A percentile compares a stretch with the other conserved stretches of the same genome.
Evolutionary conservation across 2,797 vertebrate genomes (phyloP).

Genomic region (Scolopax rusticola): DNA sequence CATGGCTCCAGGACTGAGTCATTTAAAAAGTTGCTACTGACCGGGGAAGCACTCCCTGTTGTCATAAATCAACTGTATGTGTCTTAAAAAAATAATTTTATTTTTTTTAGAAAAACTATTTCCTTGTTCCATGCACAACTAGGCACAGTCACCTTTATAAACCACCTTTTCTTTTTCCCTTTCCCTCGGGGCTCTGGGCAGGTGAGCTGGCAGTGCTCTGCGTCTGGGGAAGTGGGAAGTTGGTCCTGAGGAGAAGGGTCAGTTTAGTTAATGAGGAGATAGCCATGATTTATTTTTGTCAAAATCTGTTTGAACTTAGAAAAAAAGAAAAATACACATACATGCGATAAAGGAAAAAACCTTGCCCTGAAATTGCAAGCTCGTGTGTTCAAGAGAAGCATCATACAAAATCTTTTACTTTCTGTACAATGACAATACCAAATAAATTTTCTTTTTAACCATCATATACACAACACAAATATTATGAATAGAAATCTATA

Average conservation of each 20-base stretch:
- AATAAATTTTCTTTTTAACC: slow-evolving; percentile 72
- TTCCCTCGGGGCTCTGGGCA: not conserved
- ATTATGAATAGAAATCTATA: slow-evolving; percentile 80
- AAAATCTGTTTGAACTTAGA: slow-evolving; percentile 34
- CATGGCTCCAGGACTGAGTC: slow-evolving; percentile 3
- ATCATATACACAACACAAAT: slow-evolving; percentile 83
- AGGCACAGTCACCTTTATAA: slow-evolving; percentile 1
- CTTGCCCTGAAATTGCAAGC: slow-evolving; percentile 48
- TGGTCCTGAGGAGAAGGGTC: slow-evolving; percentile 29
- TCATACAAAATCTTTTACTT: slow-evolving; percentile 74
- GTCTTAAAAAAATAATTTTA: not conserved
- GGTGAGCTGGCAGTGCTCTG: slow-evolving; percentile 69
- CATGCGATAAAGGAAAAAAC: slow-evolving; percentile 42
- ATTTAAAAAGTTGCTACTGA: slow-evolving; percentile 32
- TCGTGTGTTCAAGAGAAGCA: slow-evolving; percentile 21
- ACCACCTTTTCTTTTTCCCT: not conserved
- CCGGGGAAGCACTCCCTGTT: slow-evolving; percentile 7
- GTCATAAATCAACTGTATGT: slow-evolving; percentile 37
- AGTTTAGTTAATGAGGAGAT: not conserved
- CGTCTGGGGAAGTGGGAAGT: not conserved
- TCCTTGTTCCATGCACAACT: slow-evolving; percentile 28
- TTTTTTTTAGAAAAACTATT: slow-evolving; percentile 1
- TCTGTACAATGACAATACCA: slow-evolving; percentile 76
- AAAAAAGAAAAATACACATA: slow-evolving; percentile 50
- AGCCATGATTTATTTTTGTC: slow-evolving; percentile 37